Percentiles rank a stretch among this genome's conserved stretches.
phyloP scores from a whole-genome alignment of 2,797 vertebrate species.

The Danionella dracula region DNA sequence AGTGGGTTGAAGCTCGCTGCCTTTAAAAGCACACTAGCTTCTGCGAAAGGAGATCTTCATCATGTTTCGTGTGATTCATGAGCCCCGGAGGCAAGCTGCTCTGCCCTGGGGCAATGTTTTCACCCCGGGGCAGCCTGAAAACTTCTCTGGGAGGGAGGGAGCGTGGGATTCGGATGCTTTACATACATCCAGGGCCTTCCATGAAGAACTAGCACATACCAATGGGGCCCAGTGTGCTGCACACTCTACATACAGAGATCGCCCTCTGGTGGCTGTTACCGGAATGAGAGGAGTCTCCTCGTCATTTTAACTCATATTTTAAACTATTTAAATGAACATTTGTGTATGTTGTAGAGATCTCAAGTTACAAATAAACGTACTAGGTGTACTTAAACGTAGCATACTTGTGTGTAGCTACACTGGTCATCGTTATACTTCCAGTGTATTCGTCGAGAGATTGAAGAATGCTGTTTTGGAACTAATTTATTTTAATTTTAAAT shows the following conservation, averaged over 20 bases:
- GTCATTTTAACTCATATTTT: no score
- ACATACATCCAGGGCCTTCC: constrained; percentile 31
- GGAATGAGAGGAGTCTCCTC: constrained; percentile 36
- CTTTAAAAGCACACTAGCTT: constrained; percentile 60
- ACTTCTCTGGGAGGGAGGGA: constrained; percentile 54
- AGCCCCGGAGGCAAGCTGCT: constrained; percentile 68
- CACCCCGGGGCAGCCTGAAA: constrained; percentile 65
- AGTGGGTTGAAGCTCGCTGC: constrained; percentile 23
- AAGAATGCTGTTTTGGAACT: no score
- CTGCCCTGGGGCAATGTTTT: constrained; percentile 68
- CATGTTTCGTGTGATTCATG: constrained; percentile 73
- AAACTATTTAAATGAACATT: no score
- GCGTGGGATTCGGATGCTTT: constrained; percentile 6
- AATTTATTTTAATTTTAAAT: no score
- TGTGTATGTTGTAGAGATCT: no score
- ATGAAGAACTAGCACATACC: no score
- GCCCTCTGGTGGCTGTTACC: constrained; percentile 48
- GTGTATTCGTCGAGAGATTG: no score
- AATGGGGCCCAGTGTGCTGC: no score
- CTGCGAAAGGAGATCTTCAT: constrained; percentile 69
- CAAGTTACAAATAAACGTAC: no score
- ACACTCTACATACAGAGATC: constrained; percentile 44
- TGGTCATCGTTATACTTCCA: no score
- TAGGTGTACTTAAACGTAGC: no score
- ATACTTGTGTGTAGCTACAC: no score